Conservation (phyloP, 2,113 vertebrate genomes). For the Ochotona curzoniae region DNA sequence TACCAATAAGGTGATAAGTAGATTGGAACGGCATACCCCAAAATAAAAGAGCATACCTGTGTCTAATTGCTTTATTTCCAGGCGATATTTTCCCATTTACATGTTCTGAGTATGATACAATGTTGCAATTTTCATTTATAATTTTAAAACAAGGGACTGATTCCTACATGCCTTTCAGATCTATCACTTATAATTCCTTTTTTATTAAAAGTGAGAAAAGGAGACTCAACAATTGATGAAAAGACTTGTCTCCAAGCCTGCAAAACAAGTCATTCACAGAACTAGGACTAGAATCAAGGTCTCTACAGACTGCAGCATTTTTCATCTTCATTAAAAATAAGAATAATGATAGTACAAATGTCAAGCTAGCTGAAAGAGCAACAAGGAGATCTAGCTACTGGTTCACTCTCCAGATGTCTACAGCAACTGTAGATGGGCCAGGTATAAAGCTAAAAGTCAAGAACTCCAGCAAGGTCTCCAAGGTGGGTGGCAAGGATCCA, state of each 20-base stretch:
- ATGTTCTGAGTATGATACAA: neutral
- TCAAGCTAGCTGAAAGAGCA: too few relatives aligned
- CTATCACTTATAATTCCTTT: neutral
- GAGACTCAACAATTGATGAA: neutral
- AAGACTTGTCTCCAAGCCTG: neutral
- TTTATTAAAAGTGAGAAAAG: slow-evolving; percentile 24
- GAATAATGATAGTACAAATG: too few relatives aligned
- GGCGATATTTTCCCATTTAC: neutral
- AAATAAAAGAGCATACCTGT: neutral
- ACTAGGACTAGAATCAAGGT: neutral
- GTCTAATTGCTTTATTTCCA: neutral
- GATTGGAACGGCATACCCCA: neutral
- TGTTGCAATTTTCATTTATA: neutral
- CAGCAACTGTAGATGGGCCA: too few relatives aligned
- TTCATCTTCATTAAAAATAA: neutral
- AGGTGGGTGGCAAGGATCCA: too few relatives aligned
- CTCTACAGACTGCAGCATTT: neutral
- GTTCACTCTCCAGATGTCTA: too few relatives aligned
- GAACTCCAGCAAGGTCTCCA: too few relatives aligned
- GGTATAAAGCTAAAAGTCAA: too few relatives aligned
- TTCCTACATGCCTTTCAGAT: neutral
- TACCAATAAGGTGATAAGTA: neutral
- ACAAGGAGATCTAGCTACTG: too few relatives aligned
- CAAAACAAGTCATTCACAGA: neutral
- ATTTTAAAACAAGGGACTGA: neutral